Percentiles rank a stretch among this genome's conserved stretches.
Conservation (phyloP, 2,797 vertebrate species). For the Sebastes miniatus region DNA sequence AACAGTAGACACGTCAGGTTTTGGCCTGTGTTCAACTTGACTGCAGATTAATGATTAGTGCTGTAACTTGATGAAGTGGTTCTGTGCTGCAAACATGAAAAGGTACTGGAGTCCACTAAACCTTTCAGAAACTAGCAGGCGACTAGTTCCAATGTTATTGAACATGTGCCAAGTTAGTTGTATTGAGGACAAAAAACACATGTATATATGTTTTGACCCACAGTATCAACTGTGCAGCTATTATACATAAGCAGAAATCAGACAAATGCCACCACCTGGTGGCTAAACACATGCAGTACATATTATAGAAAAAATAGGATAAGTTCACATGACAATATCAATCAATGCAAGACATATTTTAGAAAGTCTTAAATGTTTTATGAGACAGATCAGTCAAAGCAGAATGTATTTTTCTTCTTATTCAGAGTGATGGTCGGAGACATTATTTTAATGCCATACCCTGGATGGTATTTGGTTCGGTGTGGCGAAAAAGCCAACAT, state of each 20-base stretch:
- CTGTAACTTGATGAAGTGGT: neutral
- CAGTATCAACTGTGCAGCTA: neutral
- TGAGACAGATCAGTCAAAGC: neutral
- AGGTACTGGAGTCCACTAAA: neutral
- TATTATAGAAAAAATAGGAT: neutral
- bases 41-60: conserved; percentile 5
- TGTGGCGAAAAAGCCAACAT: neutral
- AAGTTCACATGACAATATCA: neutral
- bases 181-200: neutral
- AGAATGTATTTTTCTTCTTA: neutral
- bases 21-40: neutral
- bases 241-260: neutral
- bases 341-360: neutral
- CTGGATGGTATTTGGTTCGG: too few relatives aligned
- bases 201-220: neutral
- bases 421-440: neutral
- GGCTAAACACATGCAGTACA: conserved; percentile 12
- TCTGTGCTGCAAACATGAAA: neutral
- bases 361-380: neutral
- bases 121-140: neutral
- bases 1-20: conserved; percentile 1
- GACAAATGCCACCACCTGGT: conserved; percentile 57
- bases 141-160: neutral
- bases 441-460: too few relatives aligned
- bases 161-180: neutral